Conservation (phyloP, 2,797 vertebrate genomes). For the Acomys russatus region DNA sequence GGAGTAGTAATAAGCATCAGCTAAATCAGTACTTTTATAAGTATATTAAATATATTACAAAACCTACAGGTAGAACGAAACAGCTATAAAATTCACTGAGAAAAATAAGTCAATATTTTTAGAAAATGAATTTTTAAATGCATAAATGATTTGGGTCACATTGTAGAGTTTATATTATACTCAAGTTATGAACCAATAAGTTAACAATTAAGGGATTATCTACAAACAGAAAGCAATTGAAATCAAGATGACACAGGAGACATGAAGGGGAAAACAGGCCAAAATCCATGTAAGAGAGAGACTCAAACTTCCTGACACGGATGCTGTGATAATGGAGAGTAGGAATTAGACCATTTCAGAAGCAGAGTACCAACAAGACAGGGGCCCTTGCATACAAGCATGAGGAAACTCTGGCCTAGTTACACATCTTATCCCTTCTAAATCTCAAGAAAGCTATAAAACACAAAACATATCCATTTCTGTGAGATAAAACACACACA, state of each 20-base stretch:
- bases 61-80: slow-evolving; percentile 13
- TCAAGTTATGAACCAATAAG: background rate
- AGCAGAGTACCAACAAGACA: background rate
- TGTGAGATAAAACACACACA: background rate
- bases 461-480: slow-evolving; percentile 21
- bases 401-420: background rate
- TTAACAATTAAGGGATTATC: background rate
- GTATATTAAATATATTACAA: slow-evolving; percentile 31
- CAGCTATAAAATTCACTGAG: background rate
- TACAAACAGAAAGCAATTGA: background rate
- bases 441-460: background rate
- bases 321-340: background rate
- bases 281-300: background rate
- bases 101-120: slow-evolving; percentile 19
- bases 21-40: background rate
- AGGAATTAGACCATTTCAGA: background rate
- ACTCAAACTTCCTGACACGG: background rate
- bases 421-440: background rate
- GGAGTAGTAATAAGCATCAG: slow-evolving; percentile 49
- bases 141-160: background rate
- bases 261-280: background rate
- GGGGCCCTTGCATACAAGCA: background rate
- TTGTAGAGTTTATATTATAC: background rate
- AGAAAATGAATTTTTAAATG: background rate
- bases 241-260: background rate